phyloP scores from a whole-genome alignment of 2,888 invertebrate genomes.

The Cenopis cana region DNA sequence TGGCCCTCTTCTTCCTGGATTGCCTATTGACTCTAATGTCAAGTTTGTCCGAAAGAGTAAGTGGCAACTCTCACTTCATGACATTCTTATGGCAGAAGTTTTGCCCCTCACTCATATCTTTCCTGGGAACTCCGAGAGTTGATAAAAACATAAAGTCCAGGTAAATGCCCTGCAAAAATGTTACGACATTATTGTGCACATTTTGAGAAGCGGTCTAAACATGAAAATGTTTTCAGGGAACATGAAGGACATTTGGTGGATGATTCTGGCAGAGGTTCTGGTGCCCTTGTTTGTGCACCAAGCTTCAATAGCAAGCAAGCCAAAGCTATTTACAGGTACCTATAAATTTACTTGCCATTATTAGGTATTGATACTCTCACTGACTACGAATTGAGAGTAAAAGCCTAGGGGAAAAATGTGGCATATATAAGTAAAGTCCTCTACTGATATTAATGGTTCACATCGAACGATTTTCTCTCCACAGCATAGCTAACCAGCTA shows the following conservation, averaged over 20 bases:
- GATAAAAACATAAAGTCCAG: slow-evolving; percentile 91
- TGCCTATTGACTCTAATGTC: slow-evolving; percentile 94
- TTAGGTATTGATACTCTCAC: background rate
- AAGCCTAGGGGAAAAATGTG: background rate
- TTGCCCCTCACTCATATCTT: slow-evolving; percentile 94
- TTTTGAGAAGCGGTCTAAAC: slow-evolving; percentile 52
- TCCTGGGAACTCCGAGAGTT: slow-evolving; percentile 94
- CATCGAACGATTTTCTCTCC: slow-evolving; percentile 37
- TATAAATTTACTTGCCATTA: background rate
- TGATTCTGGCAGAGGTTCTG: slow-evolving; percentile 87
- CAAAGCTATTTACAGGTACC: slow-evolving; percentile 95
- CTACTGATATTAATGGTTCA: background rate
- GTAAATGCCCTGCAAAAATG: slow-evolving; percentile 57
- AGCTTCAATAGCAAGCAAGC: slow-evolving; percentile 93
- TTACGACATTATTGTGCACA: background rate
- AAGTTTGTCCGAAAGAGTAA: slow-evolving; percentile 92
- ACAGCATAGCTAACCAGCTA: slow-evolving; percentile 94
- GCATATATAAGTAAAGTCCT: background rate
- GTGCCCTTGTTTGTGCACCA: slow-evolving; percentile 89
- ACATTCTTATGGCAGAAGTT: slow-evolving; percentile 97
- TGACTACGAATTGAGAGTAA: background rate
- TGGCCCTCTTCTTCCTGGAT: slow-evolving; percentile 92
- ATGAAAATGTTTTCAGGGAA: slow-evolving; percentile 60
- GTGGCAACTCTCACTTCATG: slow-evolving; percentile 93
- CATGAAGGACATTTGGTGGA: slow-evolving; percentile 81